A percentile compares a stretch with the other conserved stretches of the same genome.
Conservation (phyloP, 1,140 invertebrate genomes). For the Carposina sasakii region DNA sequence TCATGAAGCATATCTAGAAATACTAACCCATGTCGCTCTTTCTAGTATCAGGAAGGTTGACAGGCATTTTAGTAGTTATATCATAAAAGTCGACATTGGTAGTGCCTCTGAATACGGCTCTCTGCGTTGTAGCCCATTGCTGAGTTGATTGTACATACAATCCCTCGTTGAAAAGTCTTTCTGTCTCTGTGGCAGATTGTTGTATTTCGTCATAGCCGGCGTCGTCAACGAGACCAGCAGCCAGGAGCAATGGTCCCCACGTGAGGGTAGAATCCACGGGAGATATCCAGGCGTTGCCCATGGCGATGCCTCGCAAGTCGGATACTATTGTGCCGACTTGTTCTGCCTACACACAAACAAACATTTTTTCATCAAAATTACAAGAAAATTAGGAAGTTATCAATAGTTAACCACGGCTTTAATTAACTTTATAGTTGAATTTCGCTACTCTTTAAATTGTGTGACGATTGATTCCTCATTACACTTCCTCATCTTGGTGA, state of each 20-base stretch:
- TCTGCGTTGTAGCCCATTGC: conserved; percentile 78
- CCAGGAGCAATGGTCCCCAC: conserved; percentile 84
- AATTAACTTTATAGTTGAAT: too few relatives aligned
- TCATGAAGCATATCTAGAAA: neutral
- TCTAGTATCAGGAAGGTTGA: neutral
- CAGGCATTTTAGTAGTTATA: conserved; percentile 74
- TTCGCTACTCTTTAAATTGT: too few relatives aligned
- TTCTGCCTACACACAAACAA: too few relatives aligned
- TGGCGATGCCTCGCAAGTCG: conserved; percentile 83
- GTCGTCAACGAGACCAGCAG: conserved; percentile 77
- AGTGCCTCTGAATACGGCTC: conserved; percentile 72
- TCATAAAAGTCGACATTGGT: conserved; percentile 86
- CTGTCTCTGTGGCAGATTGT: conserved; percentile 64
- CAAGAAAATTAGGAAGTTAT: too few relatives aligned
- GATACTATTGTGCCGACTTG: conserved; percentile 76
- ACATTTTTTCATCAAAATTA: too few relatives aligned
- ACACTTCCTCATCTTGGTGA: too few relatives aligned
- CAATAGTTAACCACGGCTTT: too few relatives aligned
- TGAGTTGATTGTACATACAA: conserved; percentile 76
- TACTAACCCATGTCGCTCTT: neutral
- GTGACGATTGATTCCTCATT: too few relatives aligned
- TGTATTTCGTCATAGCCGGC: conserved; percentile 73
- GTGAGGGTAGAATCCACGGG: conserved; percentile 86
- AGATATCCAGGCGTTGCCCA: conserved; percentile 91
- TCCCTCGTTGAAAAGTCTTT: conserved; percentile 69